Evolutionary conservation across 1,140 invertebrate species (phyloP).

Genomic region (Drosophila tropicalis): DNA sequence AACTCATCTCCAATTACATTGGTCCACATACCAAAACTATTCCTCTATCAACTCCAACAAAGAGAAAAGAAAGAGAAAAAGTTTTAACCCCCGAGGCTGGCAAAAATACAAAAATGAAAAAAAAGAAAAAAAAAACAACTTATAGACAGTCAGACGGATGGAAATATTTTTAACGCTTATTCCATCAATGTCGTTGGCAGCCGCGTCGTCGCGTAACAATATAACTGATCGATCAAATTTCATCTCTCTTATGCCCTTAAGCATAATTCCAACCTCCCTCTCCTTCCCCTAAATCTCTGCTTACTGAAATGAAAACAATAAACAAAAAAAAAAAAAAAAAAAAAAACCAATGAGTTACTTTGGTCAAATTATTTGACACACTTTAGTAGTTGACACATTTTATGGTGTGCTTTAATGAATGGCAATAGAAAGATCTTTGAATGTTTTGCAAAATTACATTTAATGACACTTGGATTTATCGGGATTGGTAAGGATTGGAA

Average conservation of each 20-base stretch:
- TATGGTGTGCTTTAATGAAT: too few relatives aligned
- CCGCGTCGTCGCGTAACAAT: constrained; percentile 12
- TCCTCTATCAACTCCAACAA: not conserved
- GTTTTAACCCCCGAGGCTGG: constrained; percentile 12
- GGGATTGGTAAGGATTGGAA: too few relatives aligned
- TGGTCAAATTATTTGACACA: not conserved
- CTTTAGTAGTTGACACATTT: constrained; percentile 11
- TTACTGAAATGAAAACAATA: not conserved
- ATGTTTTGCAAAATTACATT: too few relatives aligned
- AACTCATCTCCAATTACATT: constrained; percentile 24
- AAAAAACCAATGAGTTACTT: constrained; percentile 1
- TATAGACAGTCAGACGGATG: not conserved
- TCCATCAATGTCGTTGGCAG: constrained; percentile 20
- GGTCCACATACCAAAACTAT: constrained; percentile 18
- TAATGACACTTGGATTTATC: too few relatives aligned
- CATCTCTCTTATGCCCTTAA: constrained; percentile 16
- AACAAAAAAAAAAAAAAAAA: not conserved
- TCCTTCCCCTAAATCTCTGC: not conserved
- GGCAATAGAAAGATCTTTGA: too few relatives aligned
- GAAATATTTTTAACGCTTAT: constrained; percentile 24
- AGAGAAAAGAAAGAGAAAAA: constrained; percentile 5
- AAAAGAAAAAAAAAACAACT: not conserved
- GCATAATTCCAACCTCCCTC: not conserved
- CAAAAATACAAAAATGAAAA: not conserved
- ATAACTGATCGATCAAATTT: constrained; percentile 29